Conservation (phyloP, 2,113 vertebrate genomes). For the Mixornis gularis region DNA sequence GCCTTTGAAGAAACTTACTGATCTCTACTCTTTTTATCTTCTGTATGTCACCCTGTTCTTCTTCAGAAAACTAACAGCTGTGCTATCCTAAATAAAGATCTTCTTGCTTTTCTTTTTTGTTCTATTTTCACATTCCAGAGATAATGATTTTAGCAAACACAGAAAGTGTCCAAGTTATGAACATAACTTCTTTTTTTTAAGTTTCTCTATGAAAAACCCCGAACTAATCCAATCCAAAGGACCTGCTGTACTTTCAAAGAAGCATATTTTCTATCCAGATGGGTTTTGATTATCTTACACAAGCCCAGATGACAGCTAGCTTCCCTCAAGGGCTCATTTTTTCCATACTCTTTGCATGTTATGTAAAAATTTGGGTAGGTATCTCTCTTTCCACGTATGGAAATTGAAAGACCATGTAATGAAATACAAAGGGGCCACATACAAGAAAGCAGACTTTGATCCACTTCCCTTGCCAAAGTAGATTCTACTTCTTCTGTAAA, state of each 20-base stretch:
- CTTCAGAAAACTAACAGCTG: background rate
- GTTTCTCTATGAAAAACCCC: background rate
- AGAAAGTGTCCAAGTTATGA: background rate
- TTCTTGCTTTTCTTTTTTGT: background rate
- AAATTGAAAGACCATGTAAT: background rate
- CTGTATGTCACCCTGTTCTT: background rate
- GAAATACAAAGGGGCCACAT: background rate
- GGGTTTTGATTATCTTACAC: background rate
- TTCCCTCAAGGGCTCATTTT: background rate
- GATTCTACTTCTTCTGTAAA: background rate
- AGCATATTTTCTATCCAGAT: background rate
- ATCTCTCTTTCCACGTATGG: background rate
- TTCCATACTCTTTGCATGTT: background rate
- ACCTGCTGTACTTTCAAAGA: background rate
- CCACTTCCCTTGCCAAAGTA: background rate
- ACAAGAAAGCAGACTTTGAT: background rate
- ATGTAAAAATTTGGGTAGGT: background rate
- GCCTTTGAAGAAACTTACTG: conserved; percentile 29
- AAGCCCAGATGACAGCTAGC: background rate
- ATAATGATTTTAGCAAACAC: background rate
- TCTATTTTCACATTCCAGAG: background rate
- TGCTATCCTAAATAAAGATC: background rate
- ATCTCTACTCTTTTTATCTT: background rate
- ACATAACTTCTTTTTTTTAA: background rate
- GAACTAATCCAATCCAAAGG: background rate